These are phyloP conservation scores for Propithecus coquereli DNA, from an alignment of 2,113 vertebrate genomes.

Conservation along the genomic window DNA sequence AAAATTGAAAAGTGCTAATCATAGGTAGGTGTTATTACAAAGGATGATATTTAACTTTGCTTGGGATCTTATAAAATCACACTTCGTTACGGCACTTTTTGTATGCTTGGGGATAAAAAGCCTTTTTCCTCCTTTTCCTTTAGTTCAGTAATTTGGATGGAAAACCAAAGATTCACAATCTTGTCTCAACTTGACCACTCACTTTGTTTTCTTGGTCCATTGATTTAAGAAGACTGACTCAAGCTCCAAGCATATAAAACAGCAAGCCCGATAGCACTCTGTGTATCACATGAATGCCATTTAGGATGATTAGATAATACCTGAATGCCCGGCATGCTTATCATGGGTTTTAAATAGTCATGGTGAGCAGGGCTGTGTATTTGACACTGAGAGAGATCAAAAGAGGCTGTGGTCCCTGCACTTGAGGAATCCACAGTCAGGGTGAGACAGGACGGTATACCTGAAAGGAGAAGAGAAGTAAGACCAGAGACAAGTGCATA, in stretches of 20 bases:
- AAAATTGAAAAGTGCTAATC: neutral
- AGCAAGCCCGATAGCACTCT: neutral
- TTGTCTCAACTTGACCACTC: neutral
- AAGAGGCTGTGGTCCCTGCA: neutral
- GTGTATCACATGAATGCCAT: neutral
- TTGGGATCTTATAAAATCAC: neutral
- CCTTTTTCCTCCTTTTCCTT: neutral
- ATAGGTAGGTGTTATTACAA: neutral
- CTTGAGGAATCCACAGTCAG: neutral
- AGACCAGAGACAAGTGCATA: neutral
- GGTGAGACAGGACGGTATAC: neutral
- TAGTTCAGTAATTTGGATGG: neutral
- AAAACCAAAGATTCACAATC: neutral
- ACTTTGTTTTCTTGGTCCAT: neutral
- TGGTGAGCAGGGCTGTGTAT: rapidly evolving
- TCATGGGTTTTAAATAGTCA: neutral
- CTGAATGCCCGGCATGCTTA: neutral
- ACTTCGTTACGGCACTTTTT: neutral
- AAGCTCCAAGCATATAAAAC: neutral
- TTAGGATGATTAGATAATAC: neutral
- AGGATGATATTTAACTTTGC: neutral
- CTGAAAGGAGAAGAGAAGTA: neutral
- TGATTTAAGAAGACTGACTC: neutral
- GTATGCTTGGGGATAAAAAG: neutral
- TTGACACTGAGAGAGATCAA: neutral